phyloP scores from a whole-genome alignment of 1,140 invertebrate genomes.

The Drosophila lowei region DNA sequence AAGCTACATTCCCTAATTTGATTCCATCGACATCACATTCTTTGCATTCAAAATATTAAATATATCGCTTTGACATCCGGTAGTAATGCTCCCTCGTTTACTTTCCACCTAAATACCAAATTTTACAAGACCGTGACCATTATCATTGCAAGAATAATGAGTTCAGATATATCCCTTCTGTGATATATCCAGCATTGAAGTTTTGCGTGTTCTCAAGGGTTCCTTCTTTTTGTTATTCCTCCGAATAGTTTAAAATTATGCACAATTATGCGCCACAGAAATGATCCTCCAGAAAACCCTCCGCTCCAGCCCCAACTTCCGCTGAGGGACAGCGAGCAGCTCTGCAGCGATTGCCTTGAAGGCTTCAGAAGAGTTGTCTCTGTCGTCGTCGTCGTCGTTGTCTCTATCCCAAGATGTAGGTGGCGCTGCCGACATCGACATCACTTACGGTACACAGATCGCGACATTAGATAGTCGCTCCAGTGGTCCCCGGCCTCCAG shows the following conservation, averaged over 20 bases:
- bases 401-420: slow-evolving; percentile 61
- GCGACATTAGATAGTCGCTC: slow-evolving; percentile 64
- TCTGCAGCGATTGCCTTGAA: slow-evolving; percentile 6
- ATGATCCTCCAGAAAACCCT: slow-evolving; percentile 1
- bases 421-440: slow-evolving; percentile 75
- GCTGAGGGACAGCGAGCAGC: slow-evolving; percentile 20
- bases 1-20: no score
- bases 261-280: slow-evolving; percentile 48
- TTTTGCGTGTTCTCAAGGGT: no score
- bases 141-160: no score
- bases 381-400: slow-evolving; percentile 24
- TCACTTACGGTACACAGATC: slow-evolving; percentile 73
- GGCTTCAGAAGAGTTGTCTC: slow-evolving; percentile 12
- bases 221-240: background rate
- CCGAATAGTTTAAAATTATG: slow-evolving; percentile 43
- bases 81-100: no score
- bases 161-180: no score
- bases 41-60: no score
- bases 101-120: no score
- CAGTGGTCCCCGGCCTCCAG: slow-evolving; percentile 12
- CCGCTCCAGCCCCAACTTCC: slow-evolving; percentile 24
- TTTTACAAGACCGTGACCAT: no score
- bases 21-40: no score
- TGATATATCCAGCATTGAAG: no score
- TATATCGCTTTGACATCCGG: no score